Evolutionary conservation across 2,888 invertebrate species (phyloP), one percentile per base, ranked within the genome.

Genomic region (Epirrhoe alternata): DNA sequence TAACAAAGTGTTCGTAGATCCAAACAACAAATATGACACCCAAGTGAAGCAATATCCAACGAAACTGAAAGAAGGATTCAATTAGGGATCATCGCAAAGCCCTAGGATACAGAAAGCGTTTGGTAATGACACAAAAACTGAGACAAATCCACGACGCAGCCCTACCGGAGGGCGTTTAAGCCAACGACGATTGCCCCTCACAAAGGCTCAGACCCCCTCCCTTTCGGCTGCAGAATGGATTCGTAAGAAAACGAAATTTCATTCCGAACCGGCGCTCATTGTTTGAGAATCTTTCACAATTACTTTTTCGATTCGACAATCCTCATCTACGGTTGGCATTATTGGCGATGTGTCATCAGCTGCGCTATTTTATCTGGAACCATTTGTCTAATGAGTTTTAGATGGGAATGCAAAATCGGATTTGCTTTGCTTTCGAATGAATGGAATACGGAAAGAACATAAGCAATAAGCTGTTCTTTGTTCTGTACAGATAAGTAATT

Each of bases 171-270:
- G 84, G 73, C 85, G 82, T 86, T 87, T 87, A 88, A 87, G 86
- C 83, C 84, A 81, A 84, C 82, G 85, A 83, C 85, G 85, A 88
- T 89, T 89, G 89, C 87, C 87, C 80, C 86, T 85, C 81, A 86
- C 88, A 89, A 89, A 87, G 88, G 86, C 82, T 84, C 77, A 76
- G 77, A 77, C 72, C 77, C 72, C 66, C 79, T 75, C 74, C 74
- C 75, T 76, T 82, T 82, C 81, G 80, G 81, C 82, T 82, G 81
- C 81, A 80, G 81, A 85, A 84, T 80, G 76, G 81, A 83, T 83
- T 82, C 83, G 81, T 87, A 89, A 87, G 89, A 88, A 90, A 88
- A 87, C 86, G 81, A 84, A 86, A 88, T 88, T 85, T 86, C 85
- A 87, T 89, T 89, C 81, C 85, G 77, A 77, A 77, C 78, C 59